Evolutionary conservation across 2,888 invertebrate genomes (phyloP), one percentile per base, ranked within the genome.

Genomic region (Drosophila tripunctata): DNA sequence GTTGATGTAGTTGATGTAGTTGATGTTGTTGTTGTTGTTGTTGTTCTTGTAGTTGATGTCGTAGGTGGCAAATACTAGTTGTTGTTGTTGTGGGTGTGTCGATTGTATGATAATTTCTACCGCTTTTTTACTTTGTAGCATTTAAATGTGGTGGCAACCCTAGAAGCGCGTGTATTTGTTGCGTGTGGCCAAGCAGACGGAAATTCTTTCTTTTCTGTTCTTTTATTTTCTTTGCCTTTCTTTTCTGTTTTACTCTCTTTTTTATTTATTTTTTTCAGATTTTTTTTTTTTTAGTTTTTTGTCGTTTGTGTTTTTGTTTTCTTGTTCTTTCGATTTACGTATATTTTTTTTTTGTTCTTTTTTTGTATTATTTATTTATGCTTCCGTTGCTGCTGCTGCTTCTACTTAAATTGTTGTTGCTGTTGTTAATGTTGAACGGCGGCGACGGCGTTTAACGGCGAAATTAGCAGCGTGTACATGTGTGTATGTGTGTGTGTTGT

Each of bases 141-240:
- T 72, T 72, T 63, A 41, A 51, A 54, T 60, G 60, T 60, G 58
- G 27, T 60, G 52, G 58, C 73, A 72, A 63, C 73, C 55, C 58
- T 51, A 17, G 38, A 54, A 63, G 63, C 73, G 68, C 68, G 68
- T 67, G 68, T 67, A n/a, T n/a, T n/a, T n/a, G 58, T 60, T 72
- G 67, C 67, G 67, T 72, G 73, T 71, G 22, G 73, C 72, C 63
- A 72, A 72, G 73, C 72, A 72, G 73, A 72, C 73, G 56, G 73
- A 56, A 60, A 17, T 54, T 61, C 19, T 44, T 12, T 17, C 27
- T 31, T 35, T 36, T n/a, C 15, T 10, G 7, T 21, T 14, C 14
- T 24, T 19, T 14, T 33, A 12, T n/a, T 30, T 17, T 31, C 10
- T 36, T 45, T 27, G 3, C 14, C 31, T 30, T 41, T 4, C 8